Percentiles rank a stretch among this genome's conserved stretches.
Conservation (phyloP, 2,888 invertebrate species). For the Rugalucina vietnamica region DNA sequence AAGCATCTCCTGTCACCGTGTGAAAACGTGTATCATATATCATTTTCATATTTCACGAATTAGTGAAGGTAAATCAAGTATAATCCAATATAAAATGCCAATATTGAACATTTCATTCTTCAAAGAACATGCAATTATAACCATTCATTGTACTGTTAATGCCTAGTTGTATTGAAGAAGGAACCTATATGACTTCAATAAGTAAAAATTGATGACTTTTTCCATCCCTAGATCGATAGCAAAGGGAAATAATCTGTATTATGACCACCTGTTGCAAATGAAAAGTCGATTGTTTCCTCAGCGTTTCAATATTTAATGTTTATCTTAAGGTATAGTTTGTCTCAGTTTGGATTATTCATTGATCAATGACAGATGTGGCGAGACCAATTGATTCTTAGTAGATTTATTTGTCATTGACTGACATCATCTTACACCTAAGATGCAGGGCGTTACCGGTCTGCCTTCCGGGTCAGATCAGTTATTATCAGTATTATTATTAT, state of each 20-base stretch:
- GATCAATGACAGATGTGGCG: not conserved
- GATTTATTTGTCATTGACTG: not conserved
- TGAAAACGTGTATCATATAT: too few relatives aligned
- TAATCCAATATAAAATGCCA: too few relatives aligned
- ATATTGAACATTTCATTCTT: too few relatives aligned
- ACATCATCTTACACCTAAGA: not conserved
- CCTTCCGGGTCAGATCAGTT: too few relatives aligned
- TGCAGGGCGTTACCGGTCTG: too few relatives aligned
- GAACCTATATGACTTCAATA: not conserved
- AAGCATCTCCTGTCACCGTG: not conserved
- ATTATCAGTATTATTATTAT: too few relatives aligned
- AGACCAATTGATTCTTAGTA: not conserved
- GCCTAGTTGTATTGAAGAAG: too few relatives aligned
- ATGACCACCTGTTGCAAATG: not conserved
- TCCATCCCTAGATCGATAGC: not conserved
- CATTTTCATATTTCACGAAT: too few relatives aligned
- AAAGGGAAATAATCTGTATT: not conserved
- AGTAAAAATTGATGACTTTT: not conserved
- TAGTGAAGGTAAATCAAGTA: too few relatives aligned
- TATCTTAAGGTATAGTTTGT: not conserved
- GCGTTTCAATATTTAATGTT: not conserved
- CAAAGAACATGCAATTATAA: not conserved
- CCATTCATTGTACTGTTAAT: not conserved
- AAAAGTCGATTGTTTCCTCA: constrained; percentile 2
- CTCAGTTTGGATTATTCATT: not conserved